These are phyloP conservation scores for Eublepharis macularius DNA, from an alignment of 2,113 vertebrate species.

Conservation along the genomic window DNA sequence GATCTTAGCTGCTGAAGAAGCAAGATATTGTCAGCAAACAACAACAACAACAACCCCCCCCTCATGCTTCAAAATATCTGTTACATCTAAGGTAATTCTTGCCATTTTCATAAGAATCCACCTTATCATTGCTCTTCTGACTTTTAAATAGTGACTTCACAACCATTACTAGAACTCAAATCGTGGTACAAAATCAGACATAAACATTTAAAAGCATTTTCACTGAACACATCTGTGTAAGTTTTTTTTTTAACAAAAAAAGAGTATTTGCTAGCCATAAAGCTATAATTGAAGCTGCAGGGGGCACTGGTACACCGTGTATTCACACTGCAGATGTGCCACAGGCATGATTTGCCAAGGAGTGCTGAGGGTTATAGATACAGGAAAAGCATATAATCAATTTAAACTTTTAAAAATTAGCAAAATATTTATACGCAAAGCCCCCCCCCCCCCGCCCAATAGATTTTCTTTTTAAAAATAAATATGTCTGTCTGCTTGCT, in stretches of 20 bases:
- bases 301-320: slow-evolving; percentile 70
- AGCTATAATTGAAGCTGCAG: slow-evolving; percentile 62
- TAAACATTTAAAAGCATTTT: background rate
- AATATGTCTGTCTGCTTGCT: slow-evolving; percentile 62
- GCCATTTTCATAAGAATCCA: background rate
- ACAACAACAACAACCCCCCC: background rate
- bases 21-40: background rate
- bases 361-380: slow-evolving; percentile 67
- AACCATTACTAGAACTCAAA: background rate
- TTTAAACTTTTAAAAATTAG: slow-evolving; percentile 73
- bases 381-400: slow-evolving; percentile 67
- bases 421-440: slow-evolving; percentile 71
- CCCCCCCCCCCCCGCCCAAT: background rate
- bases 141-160: background rate
- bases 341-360: slow-evolving; percentile 62
- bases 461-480: slow-evolving; percentile 65
- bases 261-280: background rate
- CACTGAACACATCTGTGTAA: background rate
- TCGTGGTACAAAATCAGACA: background rate
- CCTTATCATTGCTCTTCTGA: background rate
- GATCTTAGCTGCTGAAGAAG: background rate
- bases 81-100: background rate
- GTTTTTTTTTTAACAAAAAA: background rate
- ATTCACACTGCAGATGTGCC: slow-evolving; percentile 16
- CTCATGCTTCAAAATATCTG: background rate